These are phyloP conservation scores for Microcebus murinus DNA, from an alignment of 2,113 vertebrate genomes.

Conservation along the genomic window DNA sequence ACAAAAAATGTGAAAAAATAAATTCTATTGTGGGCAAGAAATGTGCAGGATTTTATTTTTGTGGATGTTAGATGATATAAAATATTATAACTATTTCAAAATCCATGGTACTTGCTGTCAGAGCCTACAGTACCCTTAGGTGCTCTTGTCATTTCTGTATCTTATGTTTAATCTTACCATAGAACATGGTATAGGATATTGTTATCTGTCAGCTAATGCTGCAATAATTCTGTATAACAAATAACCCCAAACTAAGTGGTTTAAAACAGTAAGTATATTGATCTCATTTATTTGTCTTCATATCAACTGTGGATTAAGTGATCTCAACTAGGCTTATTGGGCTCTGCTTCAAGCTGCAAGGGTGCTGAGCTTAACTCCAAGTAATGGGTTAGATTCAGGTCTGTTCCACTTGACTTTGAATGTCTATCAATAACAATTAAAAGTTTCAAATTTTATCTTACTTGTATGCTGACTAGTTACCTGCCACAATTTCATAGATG, in stretches of 20 bases:
- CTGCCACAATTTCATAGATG: background rate
- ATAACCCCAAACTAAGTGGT: background rate
- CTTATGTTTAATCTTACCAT: background rate
- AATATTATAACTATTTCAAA: constrained; percentile 29
- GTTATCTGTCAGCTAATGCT: background rate
- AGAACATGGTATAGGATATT: background rate
- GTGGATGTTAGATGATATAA: background rate
- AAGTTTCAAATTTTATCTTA: background rate
- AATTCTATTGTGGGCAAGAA: constrained; percentile 13
- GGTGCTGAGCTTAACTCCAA: background rate
- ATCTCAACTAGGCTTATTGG: background rate
- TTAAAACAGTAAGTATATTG: background rate
- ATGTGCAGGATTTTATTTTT: background rate
- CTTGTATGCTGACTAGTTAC: background rate
- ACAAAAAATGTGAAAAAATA: background rate
- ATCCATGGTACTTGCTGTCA: background rate
- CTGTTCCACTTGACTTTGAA: background rate
- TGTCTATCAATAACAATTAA: background rate
- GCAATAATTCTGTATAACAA: background rate
- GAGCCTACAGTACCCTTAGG: background rate
- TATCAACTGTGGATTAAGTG: background rate
- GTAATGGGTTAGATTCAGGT: background rate
- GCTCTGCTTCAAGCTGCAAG: background rate
- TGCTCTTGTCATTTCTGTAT: background rate
- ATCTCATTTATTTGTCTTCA: background rate